These are phyloP conservation scores for Rhabdophis nuchalis DNA, from an alignment of 2,797 vertebrate genomes.

Conservation along the genomic window DNA sequence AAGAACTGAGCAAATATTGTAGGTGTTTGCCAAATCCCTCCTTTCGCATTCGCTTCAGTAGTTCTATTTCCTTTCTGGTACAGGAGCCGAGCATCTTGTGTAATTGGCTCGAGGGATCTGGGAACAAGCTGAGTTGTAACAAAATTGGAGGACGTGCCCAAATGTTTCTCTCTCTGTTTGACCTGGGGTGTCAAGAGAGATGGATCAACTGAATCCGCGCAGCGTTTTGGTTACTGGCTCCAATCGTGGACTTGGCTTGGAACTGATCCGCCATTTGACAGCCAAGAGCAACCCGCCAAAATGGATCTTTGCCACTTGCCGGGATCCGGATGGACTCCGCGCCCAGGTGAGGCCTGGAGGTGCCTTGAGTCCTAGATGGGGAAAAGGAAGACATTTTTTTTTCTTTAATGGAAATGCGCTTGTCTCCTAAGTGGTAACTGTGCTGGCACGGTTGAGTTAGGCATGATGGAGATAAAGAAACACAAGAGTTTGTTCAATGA, in stretches of 20 bases:
- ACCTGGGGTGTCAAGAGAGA: background rate
- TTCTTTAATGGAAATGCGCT: background rate
- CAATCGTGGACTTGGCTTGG: conserved; percentile 66
- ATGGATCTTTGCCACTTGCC: conserved; percentile 65
- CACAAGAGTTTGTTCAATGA: background rate
- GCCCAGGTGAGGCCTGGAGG: conserved; percentile 45
- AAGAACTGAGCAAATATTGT: background rate
- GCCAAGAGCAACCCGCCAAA: conserved; percentile 1
- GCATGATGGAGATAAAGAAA: background rate
- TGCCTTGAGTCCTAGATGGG: background rate
- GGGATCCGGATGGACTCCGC: conserved; percentile 59
- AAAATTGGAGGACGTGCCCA: background rate
- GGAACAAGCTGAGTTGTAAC: background rate
- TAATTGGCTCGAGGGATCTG: background rate
- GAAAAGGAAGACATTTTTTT: background rate
- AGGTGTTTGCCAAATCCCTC: background rate
- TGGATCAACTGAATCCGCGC: background rate
- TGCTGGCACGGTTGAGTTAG: background rate
- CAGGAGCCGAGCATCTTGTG: background rate
- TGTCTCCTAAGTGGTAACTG: background rate
- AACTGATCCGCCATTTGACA: conserved; percentile 60
- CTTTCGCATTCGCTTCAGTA: background rate
- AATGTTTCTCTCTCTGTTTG: background rate
- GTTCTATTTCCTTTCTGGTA: background rate
- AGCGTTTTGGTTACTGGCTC: conserved; percentile 63